Evolutionary conservation across 2,113 vertebrate species (phyloP), one percentile per base, ranked within the genome.

Genomic region (Colius striatus): DNA sequence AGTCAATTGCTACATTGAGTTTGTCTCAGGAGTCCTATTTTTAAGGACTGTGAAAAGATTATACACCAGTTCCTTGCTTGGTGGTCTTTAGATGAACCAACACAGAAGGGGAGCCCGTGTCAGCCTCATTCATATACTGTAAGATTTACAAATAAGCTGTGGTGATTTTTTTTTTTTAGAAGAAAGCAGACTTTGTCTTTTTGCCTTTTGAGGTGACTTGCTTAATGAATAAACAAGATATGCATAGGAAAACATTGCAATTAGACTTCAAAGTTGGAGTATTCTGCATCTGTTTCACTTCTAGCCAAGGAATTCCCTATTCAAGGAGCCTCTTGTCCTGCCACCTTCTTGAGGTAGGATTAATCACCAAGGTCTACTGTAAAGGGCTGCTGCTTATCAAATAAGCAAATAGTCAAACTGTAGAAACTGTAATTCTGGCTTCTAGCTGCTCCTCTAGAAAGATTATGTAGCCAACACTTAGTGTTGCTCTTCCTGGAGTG

Each of bases 291-390:
- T 96, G 72, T 90, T 96, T 96, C 20, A 86, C 72, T 95, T 96
- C 90, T 91, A 95, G 92, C 90, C 68, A 94, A 93, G 95, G 95
- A 96, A 91, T 61, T 78, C 36, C 68, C 30, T 90, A 38, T 94
- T 94, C 92, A 90, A 96, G 94, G 76, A 96, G 66, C 61, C 25
- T 93, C 86, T 93, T 92, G 83, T 90, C 92, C 92, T 96, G 92
- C 76, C 90, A 61, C 73, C 76, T 93, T 81, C 80, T 77, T 55
- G 94, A 95, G 91, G 93, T 87, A 94, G 93, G 94, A 95, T 22
- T 93, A n/a, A 77, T 77, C 72, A 68, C 82, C 57, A 48, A 65
- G 73, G 79, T 79, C 62, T 84, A 65, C 61, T 91, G n/a, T 90
- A 66, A 50, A 62, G 66, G 71, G 47, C 58, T 83, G 90, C 66